phyloP scores from a whole-genome alignment of 1,140 invertebrate genomes.

The Temnothorax nylanderi region DNA sequence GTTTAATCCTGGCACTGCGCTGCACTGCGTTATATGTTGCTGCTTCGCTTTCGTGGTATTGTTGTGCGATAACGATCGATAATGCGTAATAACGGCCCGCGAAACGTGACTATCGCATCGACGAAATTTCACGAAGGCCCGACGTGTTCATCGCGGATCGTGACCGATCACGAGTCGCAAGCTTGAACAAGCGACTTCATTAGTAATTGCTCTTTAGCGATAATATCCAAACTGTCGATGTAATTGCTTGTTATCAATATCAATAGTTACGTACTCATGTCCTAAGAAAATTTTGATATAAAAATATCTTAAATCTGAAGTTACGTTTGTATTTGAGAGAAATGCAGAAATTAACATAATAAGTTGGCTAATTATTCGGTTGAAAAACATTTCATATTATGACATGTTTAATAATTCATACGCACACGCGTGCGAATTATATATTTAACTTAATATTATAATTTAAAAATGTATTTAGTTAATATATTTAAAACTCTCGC shows the following conservation, averaged over 20 bases:
- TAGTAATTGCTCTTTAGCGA: not conserved
- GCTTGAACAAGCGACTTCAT: constrained; percentile 19
- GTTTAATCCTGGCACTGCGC: constrained; percentile 39
- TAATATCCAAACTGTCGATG: not conserved
- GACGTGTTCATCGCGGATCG: constrained; percentile 29
- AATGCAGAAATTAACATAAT: not conserved
- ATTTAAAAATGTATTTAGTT: constrained; percentile 11
- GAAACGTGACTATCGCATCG: constrained; percentile 40
- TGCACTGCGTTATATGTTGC: not conserved
- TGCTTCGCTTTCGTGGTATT: constrained; percentile 26
- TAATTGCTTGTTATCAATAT: not conserved
- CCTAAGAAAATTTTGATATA: not conserved
- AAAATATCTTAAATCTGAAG: not conserved
- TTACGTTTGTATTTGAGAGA: not conserved
- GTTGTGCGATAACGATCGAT: constrained; percentile 64
- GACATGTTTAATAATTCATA: not conserved
- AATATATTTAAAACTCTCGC: not conserved
- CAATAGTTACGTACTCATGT: not conserved
- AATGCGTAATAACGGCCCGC: constrained; percentile 47
- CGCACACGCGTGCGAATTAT: not conserved
- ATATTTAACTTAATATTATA: constrained; percentile 10
- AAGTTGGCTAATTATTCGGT: not conserved
- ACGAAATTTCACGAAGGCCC: constrained; percentile 30
- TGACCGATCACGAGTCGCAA: constrained; percentile 22
- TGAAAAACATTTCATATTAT: not conserved